These are phyloP conservation scores for Enteromius viviparus DNA, from an alignment of 2,797 vertebrate genomes.

Conservation along the genomic window DNA sequence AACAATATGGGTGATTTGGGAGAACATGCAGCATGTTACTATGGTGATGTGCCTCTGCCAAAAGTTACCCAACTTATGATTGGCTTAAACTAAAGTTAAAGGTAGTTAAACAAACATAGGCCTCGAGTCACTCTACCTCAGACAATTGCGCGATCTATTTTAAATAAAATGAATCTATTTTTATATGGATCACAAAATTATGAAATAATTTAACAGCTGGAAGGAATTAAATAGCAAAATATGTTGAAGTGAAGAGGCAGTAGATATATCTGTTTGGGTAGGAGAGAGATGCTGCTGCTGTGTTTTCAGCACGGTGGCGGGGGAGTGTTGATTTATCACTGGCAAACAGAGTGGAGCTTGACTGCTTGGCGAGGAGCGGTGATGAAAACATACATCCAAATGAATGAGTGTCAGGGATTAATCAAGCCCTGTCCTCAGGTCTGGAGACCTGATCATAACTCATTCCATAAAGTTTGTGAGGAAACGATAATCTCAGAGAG, in stretches of 20 bases:
- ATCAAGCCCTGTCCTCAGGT: constrained; percentile 56
- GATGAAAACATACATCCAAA: constrained; percentile 62
- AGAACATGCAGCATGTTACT: background rate
- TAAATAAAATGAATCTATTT: background rate
- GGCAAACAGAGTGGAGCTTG: constrained; percentile 40
- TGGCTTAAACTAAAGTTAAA: constrained; percentile 4
- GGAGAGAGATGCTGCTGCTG: background rate
- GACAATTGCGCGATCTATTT: background rate
- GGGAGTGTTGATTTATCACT: constrained; percentile 54
- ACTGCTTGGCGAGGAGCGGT: constrained; percentile 52
- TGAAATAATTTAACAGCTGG: constrained; percentile 6
- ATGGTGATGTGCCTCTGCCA: background rate
- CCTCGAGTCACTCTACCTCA: background rate
- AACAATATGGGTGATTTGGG: background rate
- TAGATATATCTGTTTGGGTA: constrained; percentile 34
- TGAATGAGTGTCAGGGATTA: constrained; percentile 64
- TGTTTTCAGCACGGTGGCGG: constrained; percentile 31
- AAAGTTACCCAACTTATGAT: background rate
- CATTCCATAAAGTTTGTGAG: constrained; percentile 59
- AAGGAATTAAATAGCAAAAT: constrained; percentile 14
- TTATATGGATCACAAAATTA: background rate
- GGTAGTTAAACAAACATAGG: background rate
- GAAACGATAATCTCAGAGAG: constrained; percentile 54
- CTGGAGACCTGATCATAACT: constrained; percentile 56
- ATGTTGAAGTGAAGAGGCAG: constrained; percentile 11